Evolutionary conservation across 2,888 invertebrate genomes (phyloP).

Genomic region (Ophioninae sp.): DNA sequence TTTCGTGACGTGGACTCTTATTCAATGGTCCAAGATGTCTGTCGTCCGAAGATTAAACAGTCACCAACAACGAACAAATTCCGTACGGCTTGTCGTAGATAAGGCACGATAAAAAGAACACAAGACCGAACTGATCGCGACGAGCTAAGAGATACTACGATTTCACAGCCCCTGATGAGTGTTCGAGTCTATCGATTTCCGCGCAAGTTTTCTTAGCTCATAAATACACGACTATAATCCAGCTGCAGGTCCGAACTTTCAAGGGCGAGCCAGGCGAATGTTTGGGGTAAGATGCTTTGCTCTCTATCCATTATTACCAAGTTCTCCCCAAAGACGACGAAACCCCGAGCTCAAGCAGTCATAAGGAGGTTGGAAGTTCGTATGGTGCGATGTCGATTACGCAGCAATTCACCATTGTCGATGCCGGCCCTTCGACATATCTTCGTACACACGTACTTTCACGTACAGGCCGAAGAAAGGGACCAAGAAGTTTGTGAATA

Average conservation of each 20-base stretch:
- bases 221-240: conserved; percentile 4
- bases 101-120: too few relatives aligned
- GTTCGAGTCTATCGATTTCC: conserved; percentile 23
- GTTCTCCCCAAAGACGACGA: conserved; percentile 1
- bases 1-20: too few relatives aligned
- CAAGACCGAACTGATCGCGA: background rate
- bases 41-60: too few relatives aligned
- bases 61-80: too few relatives aligned
- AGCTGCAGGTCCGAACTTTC: conserved; percentile 25
- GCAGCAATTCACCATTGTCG: conserved; percentile 56
- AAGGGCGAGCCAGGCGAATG: conserved; percentile 5
- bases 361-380: background rate
- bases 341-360: background rate
- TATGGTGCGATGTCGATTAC: conserved; percentile 39
- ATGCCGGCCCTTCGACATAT: conserved; percentile 17
- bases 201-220: background rate
- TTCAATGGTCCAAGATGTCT: too few relatives aligned
- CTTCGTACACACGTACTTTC: background rate
- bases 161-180: background rate
- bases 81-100: too few relatives aligned
- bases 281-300: conserved; percentile 9
- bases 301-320: background rate
- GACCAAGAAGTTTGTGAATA: conserved; percentile 24
- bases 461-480: background rate
- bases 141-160: conserved; percentile 3